Conservation (phyloP, 2,888 invertebrate genomes). For the Ophonus ardosiacus region DNA sequence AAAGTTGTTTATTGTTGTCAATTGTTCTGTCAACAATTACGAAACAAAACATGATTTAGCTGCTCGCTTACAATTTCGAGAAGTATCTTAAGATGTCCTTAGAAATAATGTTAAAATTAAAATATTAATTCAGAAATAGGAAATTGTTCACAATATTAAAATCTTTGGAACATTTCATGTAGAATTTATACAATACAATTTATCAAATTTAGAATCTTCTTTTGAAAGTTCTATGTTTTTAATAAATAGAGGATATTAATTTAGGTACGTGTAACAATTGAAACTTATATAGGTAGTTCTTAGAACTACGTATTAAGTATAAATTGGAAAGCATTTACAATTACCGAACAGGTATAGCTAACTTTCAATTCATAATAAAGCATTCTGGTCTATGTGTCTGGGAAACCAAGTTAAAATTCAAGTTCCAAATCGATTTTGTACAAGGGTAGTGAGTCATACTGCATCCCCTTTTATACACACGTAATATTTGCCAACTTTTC, state of each 20-base stretch:
- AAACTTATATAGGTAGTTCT: background rate
- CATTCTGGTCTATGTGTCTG: background rate
- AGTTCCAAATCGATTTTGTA: slow-evolving; percentile 50
- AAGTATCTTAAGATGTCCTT: no score
- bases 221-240: no score
- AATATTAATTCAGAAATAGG: no score
- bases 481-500: slow-evolving; percentile 27
- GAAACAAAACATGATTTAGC: background rate
- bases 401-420: background rate
- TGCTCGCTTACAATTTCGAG: no score
- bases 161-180: no score
- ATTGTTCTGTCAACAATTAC: background rate
- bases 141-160: no score
- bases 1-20: background rate
- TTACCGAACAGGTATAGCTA: background rate
- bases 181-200: no score
- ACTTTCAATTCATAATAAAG: background rate
- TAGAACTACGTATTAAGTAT: background rate
- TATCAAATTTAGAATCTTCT: no score
- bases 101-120: no score
- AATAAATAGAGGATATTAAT: no score
- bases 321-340: background rate
- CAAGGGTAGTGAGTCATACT: slow-evolving; percentile 59
- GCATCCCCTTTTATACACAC: slow-evolving; percentile 53
- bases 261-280: no score